Evolutionary conservation across 1,140 invertebrate species (phyloP).

Genomic region (Octopus sinensis): DNA sequence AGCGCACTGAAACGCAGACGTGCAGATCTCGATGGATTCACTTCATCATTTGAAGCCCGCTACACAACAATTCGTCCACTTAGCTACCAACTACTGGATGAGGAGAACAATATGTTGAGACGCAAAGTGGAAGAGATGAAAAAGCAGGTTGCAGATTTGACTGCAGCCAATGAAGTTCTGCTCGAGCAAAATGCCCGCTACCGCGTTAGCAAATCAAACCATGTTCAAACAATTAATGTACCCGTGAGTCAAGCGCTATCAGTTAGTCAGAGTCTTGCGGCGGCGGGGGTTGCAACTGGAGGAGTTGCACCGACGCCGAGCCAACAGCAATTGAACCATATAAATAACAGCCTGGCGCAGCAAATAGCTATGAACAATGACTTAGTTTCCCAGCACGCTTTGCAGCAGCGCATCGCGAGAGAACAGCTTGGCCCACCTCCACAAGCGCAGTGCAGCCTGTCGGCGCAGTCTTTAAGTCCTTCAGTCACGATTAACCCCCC

Average conservation of each 20-base stretch:
- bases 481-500: constrained; percentile 43
- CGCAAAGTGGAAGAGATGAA: constrained; percentile 74
- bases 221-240: constrained; percentile 34
- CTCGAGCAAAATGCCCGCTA: constrained; percentile 77
- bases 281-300: constrained; percentile 23
- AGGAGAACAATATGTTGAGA: constrained; percentile 71
- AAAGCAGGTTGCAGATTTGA: constrained; percentile 69
- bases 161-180: constrained; percentile 78
- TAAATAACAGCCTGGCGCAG: constrained; percentile 45
- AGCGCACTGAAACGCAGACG: constrained; percentile 34
- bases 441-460: constrained; percentile 26
- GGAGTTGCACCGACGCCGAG: constrained; percentile 21
- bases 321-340: constrained; percentile 30
- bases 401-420: constrained; percentile 40
- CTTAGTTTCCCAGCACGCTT: constrained; percentile 45
- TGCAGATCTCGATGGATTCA: constrained; percentile 28
- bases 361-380: constrained; percentile 54
- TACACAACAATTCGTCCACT: constrained; percentile 31
- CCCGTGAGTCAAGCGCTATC: constrained; percentile 36
- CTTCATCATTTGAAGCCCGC: constrained; percentile 7
- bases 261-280: constrained; percentile 31
- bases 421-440: constrained; percentile 33
- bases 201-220: constrained; percentile 63
- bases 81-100: constrained; percentile 62
- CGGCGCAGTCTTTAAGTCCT: constrained; percentile 32